Evolutionary conservation across 2,888 invertebrate species (phyloP).

Genomic region (Eilema caniola): DNA sequence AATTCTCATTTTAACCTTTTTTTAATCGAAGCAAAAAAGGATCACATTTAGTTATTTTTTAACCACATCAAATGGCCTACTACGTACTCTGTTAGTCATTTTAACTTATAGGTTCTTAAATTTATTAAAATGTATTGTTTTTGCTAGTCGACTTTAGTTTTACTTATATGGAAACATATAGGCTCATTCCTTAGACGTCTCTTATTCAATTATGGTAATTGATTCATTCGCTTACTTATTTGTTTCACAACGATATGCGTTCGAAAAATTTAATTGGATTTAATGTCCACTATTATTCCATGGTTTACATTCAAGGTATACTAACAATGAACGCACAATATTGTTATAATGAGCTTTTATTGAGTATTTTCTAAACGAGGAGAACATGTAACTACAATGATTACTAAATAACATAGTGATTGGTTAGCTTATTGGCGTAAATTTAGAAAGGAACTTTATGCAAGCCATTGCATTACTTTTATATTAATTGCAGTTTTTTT

Average conservation of each 20-base stretch:
- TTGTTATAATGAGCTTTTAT: not conserved
- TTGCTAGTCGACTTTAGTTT: not conserved
- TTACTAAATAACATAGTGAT: not conserved
- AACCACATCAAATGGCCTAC: no score
- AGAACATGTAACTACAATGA: slow-evolving; percentile 1
- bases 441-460: slow-evolving; percentile 5
- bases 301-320: not conserved
- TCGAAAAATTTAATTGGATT: not conserved
- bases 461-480: not conserved
- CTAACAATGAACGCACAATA: not conserved
- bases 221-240: not conserved
- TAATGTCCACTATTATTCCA: not conserved
- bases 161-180: not conserved
- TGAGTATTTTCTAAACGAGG: not conserved
- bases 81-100: not conserved
- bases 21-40: not conserved
- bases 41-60: not conserved
- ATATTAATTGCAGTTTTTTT: not conserved
- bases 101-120: not conserved
- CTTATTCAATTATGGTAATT: not conserved
- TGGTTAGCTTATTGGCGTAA: not conserved
- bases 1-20: no score
- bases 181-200: not conserved
- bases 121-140: not conserved
- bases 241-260: not conserved